Percentiles rank a stretch among this genome's conserved stretches.
Evolutionary conservation across 2,113 vertebrate species (phyloP).

Genomic region (Prunella himalayana): DNA sequence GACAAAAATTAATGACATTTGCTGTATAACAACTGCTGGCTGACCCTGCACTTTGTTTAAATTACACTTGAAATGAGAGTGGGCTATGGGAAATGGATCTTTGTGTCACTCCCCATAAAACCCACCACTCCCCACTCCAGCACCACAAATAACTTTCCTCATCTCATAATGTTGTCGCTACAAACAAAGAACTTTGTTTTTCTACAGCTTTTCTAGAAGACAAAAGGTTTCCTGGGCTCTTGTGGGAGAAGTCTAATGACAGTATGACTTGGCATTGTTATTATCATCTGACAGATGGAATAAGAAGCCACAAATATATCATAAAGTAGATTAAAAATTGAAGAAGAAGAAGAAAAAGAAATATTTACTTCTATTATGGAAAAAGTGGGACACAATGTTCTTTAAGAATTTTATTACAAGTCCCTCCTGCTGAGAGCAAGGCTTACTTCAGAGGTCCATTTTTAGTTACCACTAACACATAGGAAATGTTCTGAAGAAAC

Average conservation of each 20-base stretch:
- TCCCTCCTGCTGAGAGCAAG: not conserved
- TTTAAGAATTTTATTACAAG: not conserved
- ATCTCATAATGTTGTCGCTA: not conserved
- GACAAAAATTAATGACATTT: not conserved
- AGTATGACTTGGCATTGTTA: not conserved
- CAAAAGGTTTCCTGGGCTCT: not conserved
- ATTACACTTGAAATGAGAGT: not conserved
- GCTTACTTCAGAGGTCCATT: conserved; percentile 18
- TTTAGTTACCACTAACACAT: conserved; percentile 19
- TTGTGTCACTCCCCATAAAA: not conserved
- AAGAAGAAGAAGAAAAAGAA: not conserved
- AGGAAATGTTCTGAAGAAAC: conserved; percentile 25
- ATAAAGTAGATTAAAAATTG: not conserved
- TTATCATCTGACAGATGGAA: not conserved
- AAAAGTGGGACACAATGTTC: conserved; percentile 42
- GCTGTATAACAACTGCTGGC: not conserved
- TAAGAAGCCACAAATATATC: not conserved
- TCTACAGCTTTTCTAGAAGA: not conserved
- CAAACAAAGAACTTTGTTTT: not conserved
- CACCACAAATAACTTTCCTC: not conserved
- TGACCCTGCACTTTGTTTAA: not conserved
- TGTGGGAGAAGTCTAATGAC: not conserved
- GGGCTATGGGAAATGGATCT: not conserved
- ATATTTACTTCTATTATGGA: not conserved
- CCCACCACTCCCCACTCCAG: not conserved